Base-by-base conservation (phyloP, 1,140 invertebrate genomes). In the Patella vulgata region DNA sequence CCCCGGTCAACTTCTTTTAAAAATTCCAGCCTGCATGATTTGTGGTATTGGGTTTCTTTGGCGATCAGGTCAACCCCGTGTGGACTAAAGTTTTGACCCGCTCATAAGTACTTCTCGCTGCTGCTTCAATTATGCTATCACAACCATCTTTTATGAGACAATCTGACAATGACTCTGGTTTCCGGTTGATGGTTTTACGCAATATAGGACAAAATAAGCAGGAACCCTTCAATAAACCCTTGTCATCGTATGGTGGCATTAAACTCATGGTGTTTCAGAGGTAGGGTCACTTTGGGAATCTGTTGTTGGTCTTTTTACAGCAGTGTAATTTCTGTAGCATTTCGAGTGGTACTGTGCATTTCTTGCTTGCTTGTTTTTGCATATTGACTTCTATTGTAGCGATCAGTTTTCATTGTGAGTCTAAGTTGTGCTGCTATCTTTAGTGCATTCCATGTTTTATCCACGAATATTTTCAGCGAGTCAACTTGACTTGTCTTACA, bases 1-100 rank as follows among this genome's bases (percentile, higher is more conserved):
- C 17, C 3, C 17, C 47, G n/a, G 23, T 57, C 36, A 31, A 21
- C n/a, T 17, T 57, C 54, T 23, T 21, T 27, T n/a, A 43, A 28
- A 25, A 42, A 55, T 30, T 42, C 28, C 17, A n/a, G 27, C 19
- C 43, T n/a, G 30, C 56, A 64, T 25, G 46, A 59, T 42, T 58
- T 64, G 25, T 64, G 62, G 30, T 64, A 64, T 40, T 64, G 28
- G 2, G 62, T 56, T 27, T 64, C 54, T 48, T 59, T 58, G 17
- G 62, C 62, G 14, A 46, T 59, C 2, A 64, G 62, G 39, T 64
- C 62, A 25, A 59, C 46, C 12, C 46, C 57, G 31, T 21, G 17
- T 51, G 9, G 14, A 55, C 53, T 14, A 59, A 23, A 33, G 4
- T 23, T 51, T 59, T 59, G 44, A 59, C 19, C 8, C 12, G 31